Base-by-base conservation (phyloP, 2,797 vertebrate species). In the Phoeniculus purpureus region DNA sequence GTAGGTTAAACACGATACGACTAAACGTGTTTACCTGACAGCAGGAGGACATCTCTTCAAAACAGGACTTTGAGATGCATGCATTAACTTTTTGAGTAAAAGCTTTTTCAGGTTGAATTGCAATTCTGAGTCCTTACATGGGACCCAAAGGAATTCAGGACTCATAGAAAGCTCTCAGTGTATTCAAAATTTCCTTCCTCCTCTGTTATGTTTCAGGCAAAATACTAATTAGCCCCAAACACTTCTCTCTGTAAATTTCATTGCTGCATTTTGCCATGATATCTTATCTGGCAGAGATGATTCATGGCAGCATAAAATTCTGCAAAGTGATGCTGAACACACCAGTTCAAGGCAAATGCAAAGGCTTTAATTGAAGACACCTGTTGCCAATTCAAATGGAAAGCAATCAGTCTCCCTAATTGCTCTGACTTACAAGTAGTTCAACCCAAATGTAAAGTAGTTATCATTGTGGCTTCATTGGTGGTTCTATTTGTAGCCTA, bases 391-490 rank as follows among this genome's bases (percentile, higher is more conserved):
- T 51, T 81, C 34, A 75, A 75, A 90, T 40, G 55, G 76, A 93
- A 90, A 85, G 21, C 37, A 93, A 92, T 64, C 65, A 74, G 34
- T 77, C 78, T 94, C 13, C 48, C 45, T 90, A 95, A 92, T 88
- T 94, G 61, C 54, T 90, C 77, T 66, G 60, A 31, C 64, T 93
- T 91, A 81, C 65, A 94, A 78, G 72, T 45, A 87, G 61, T 90
- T 83, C 79, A 88, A 67, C 48, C 32, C 23, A 92, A 92, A 89
- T 79, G 27, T 81, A 89, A 96, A 91, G 34, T 9, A 81, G 29
- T 81, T 31, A 77, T 55, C 54, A 56, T 8, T 68, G 17, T 75
- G 45, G 22, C 65, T 95, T 95, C 82, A 56, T 11, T 89, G 29
- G 55, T 78, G 67, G 81, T 74, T 89, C 59, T 31, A 61, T 87